Base-by-base conservation (phyloP, 2,113 vertebrate species). In the Macroglossus sobrinus region DNA sequence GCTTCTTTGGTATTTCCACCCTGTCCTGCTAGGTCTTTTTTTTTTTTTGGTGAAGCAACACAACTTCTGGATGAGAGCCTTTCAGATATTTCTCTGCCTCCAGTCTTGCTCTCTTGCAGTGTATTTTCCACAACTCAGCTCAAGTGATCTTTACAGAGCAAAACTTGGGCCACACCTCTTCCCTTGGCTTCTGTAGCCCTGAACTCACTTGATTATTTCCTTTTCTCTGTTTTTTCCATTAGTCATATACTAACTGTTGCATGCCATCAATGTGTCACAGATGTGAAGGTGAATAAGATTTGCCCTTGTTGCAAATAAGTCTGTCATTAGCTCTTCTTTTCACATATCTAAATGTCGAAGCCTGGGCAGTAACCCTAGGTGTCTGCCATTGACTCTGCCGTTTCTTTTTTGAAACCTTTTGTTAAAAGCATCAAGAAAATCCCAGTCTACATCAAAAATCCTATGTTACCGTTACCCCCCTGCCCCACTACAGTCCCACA, bases 361-460 rank as follows among this genome's bases (percentile, higher is more conserved):
- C 14, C 50, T 28, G 4, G 5, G 24, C 26, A 21, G 15, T 95
- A 82, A 69, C 40, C 4, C 4, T 55, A 76, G 43, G 2, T 81
- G 94, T 82, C 45, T 89, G 64, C 55, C 72, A 40, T 14, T 80
- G 40, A 79, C 38, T 64, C 35, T 69, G 47, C 16, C 86, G 35
- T 71, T 89, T 80, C 30, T 81, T 66, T 84, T 93, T 93, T 57
- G 89, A 93, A 91, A 88, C 47, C 71, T 7, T 45, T 50, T 15
- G 50, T 50, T 12, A 9, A 93, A 61, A 30, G 12, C 47, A 84
- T 87, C 30, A 66, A 66, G 74, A 84, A 92, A 64, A 72, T 61
- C 26, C 19, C 55, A 74, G 14, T 84, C 38, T 59, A 4, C 9
- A 22, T 85, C 19, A 95, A 18, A 94, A 94, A 45, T 74, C 21